Evolutionary conservation across 2,888 invertebrate species (phyloP), one percentile per base, ranked within the genome.

Genomic region (Drosophila longiperda): DNA sequence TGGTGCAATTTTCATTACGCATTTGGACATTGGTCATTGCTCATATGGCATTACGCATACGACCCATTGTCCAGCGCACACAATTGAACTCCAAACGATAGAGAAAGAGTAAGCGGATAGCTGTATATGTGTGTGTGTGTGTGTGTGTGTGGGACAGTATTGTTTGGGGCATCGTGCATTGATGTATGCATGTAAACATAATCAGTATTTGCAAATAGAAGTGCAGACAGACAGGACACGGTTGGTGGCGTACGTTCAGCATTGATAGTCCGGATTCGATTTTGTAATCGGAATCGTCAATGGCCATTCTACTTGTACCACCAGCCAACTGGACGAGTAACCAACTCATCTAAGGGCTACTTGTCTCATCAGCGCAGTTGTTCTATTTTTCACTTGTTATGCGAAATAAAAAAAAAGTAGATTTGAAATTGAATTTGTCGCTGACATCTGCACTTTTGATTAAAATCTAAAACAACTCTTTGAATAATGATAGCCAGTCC

Each of bases 131-230:
- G 29, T 29, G 29, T 29, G 29, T 29, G 29, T 17, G 29, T 29
- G 12, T 48, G 48, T 49, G 45, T 48, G 15, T 38, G 48, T 66
- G 52, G 53, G 54, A 26, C 38, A 58, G 73, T 71, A 83, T 85
- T 85, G 85, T 89, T 89, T 85, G 90, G 90, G 77, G 63, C 87
- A 89, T 81, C 78, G 81, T 66, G 73, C 85, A 87, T 59, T 75
- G 89, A 91, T 90, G 87, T 75, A 90, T 91, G 90, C 91, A 84
- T 81, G 90, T 84, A 90, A 90, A 90, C 91, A 90, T 91, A 91
- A 90, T 90, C 91, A 91, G 91, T 84, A 91, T 89, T 89, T 84
- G 83, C 89, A 89, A 90, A 91, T 87, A 90, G 71, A 81, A 82
- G 58, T 70, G 76, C 75, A 83, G 80, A 62, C 45, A 23, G 23